These are phyloP conservation scores for Scolopax bukidnonensis DNA, from an alignment of 2,797 vertebrate species.

Conservation along the genomic window DNA sequence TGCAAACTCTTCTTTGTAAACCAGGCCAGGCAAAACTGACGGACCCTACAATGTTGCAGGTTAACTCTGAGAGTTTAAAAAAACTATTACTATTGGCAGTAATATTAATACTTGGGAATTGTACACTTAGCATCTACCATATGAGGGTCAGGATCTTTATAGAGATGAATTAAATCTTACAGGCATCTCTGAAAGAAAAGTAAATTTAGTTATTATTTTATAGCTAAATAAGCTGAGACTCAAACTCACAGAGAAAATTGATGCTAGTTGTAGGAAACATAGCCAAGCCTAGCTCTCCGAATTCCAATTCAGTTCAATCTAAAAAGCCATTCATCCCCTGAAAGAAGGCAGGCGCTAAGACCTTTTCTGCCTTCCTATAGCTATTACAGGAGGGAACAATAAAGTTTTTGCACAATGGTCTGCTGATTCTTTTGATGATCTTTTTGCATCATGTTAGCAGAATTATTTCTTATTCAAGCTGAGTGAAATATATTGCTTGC, in stretches of 20 bases:
- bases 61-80: background rate
- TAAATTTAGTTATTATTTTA: background rate
- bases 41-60: background rate
- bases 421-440: background rate
- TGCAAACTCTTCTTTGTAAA: background rate
- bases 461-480: background rate
- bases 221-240: background rate
- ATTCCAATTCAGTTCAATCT: background rate
- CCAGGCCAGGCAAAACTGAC: background rate
- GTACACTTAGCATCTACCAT: background rate
- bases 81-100: background rate
- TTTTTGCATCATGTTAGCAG: background rate
- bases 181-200: background rate
- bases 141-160: background rate
- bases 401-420: background rate
- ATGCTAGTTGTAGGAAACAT: background rate
- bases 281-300: background rate
- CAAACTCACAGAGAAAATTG: background rate
- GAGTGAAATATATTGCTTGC: background rate
- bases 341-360: background rate
- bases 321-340: background rate
- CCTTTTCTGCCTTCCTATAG: background rate
- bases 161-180: background rate
- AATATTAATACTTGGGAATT: background rate
- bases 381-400: background rate